These are phyloP conservation scores for Sussaba pulchella DNA, from an alignment of 2,888 invertebrate species.

Conservation along the genomic window DNA sequence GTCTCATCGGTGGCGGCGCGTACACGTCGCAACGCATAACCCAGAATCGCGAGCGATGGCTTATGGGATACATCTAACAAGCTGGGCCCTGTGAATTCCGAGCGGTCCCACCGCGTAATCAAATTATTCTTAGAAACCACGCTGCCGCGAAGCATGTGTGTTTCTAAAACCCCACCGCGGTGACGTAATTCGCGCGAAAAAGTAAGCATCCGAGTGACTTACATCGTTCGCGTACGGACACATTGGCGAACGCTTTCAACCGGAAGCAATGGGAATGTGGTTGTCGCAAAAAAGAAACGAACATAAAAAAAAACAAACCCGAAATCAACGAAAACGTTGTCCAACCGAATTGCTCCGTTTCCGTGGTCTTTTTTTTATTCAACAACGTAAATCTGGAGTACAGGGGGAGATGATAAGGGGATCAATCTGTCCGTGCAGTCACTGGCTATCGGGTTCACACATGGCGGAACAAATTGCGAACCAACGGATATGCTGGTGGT, in stretches of 20 bases:
- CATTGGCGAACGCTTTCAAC: conserved; percentile 24
- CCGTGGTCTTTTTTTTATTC: too few relatives aligned
- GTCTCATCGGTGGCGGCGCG: conserved; percentile 47
- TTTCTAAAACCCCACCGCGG: conserved; percentile 42
- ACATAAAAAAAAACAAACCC: too few relatives aligned
- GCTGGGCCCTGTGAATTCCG: conserved; percentile 75
- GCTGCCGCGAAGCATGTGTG: conserved; percentile 75
- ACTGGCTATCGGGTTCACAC: neutral
- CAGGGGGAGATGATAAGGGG: too few relatives aligned
- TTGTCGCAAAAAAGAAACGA: neutral
- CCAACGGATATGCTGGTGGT: too few relatives aligned
- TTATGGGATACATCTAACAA: conserved; percentile 69
- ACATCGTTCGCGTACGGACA: conserved; percentile 26
- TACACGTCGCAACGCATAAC: conserved; percentile 34
- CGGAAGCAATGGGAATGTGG: conserved; percentile 48
- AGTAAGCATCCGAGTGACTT: conserved; percentile 40
- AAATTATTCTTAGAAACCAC: conserved; percentile 78
- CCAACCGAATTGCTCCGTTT: too few relatives aligned
- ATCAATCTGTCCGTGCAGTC: too few relatives aligned
- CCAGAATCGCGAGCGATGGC: conserved; percentile 58
- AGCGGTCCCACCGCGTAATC: conserved; percentile 76
- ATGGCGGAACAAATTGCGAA: too few relatives aligned
- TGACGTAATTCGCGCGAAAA: conserved; percentile 73
- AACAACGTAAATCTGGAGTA: too few relatives aligned
- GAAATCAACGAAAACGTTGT: too few relatives aligned